Evolutionary conservation across 1,140 invertebrate genomes (phyloP), one percentile per base, ranked within the genome.

Genomic region (Drosophila dunni): DNA sequence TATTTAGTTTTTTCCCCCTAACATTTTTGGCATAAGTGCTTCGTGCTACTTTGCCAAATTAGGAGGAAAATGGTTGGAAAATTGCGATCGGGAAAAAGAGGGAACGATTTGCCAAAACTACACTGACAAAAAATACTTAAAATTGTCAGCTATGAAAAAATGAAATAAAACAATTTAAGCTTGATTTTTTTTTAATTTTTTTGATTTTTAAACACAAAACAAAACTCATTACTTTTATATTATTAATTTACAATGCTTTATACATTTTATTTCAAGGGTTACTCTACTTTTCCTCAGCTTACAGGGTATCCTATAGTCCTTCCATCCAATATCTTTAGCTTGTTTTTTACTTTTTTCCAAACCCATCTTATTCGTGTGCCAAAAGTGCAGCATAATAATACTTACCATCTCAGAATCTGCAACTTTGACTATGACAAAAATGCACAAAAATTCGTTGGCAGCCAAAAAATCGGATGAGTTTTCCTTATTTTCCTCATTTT

Each of bases 371-470:
- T 60, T 9, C 54, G 44, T 79, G 24, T 53, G 54, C 38, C 70
- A 67, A 73, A 73, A 56, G 44, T 74, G 45, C 71, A 69, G 58
- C 66, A 69, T 69, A 74, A 74, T 48, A 74, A 56, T 56, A 56
- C 53, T 56, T 56, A 56, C 33, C 51, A 74, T 62, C 61, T 62
- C 61, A 42, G 17, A 61, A 62, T 56, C 33, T 68, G 65, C 42
- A 74, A 62, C 64, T 74, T 62, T 40, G 17, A 42, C 50, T 34
- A 56, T 74, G 65, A 60, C 56, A 68, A 74, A 54, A 54, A 68
- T 68, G 15, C 40, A 40, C 17, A 13, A 61, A 60, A 66, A 61
- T 38, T 17, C 13, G 56, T 73, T 68, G 65, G 48, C 71, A 69
- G n/a, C 51, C 60, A 36, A 9, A 20, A 20, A 17, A 15, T 38